Evolutionary conservation across 2,888 invertebrate genomes (phyloP).

Genomic region (Limnephilus auricula): DNA sequence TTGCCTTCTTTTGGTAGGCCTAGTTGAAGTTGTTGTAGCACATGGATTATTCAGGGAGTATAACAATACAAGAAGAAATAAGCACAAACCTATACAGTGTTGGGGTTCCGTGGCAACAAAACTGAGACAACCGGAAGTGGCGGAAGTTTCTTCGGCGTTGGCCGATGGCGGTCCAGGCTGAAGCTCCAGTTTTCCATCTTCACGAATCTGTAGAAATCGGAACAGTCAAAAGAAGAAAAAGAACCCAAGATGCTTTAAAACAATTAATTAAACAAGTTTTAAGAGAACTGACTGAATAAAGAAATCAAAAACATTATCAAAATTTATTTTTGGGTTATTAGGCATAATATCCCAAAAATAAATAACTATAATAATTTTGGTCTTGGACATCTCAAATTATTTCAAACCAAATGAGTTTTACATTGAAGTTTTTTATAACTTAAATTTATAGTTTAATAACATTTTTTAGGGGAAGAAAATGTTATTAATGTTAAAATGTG

Average conservation of each 20-base stretch:
- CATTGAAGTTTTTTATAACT: too few relatives aligned
- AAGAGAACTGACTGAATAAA: not conserved
- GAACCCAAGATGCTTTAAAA: not conserved
- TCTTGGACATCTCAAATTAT: too few relatives aligned
- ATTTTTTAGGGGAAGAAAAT: too few relatives aligned
- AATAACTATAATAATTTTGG: too few relatives aligned
- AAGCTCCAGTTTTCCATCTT: conserved; percentile 70
- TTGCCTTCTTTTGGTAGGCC: conserved; percentile 17
- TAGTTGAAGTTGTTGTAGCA: not conserved
- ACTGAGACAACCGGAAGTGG: conserved; percentile 72
- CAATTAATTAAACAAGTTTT: not conserved
- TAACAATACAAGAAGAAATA: conserved; percentile 73
- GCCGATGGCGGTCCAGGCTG: conserved; percentile 65
- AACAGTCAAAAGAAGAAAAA: not conserved
- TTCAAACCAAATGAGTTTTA: too few relatives aligned
- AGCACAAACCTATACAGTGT: conserved; percentile 77
- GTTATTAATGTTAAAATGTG: too few relatives aligned
- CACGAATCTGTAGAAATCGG: conserved; percentile 71
- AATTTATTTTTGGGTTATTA: too few relatives aligned
- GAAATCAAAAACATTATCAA: too few relatives aligned
- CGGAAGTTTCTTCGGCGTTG: conserved; percentile 67
- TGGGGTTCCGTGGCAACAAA: conserved; percentile 72
- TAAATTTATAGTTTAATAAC: too few relatives aligned
- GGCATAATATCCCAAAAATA: too few relatives aligned
- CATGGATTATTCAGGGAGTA: conserved; percentile 66